Conservation (phyloP, 2,888 invertebrate species). For the Cryptocheilus praepositus region DNA sequence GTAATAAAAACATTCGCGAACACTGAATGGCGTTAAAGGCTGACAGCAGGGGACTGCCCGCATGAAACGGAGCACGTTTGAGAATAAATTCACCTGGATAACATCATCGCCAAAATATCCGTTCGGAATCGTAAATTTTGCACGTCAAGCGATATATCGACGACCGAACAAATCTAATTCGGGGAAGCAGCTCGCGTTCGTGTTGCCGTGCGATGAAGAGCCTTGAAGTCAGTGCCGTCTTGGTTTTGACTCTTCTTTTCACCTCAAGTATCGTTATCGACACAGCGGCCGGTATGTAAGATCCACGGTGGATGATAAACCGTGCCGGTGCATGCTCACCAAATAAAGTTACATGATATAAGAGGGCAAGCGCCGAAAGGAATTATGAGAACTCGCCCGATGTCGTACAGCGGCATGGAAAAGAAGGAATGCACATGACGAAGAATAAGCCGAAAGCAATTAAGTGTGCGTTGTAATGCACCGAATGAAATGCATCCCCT, state of each 20-base stretch:
- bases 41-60: too few relatives aligned
- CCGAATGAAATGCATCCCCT: slow-evolving; percentile 20
- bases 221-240: slow-evolving; percentile 19
- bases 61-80: too few relatives aligned
- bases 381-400: slow-evolving; percentile 42
- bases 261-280: slow-evolving; percentile 54
- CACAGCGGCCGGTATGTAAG: slow-evolving; percentile 32
- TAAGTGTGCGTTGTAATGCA: slow-evolving; percentile 38
- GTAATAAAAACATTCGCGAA: too few relatives aligned
- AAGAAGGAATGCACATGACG: slow-evolving; percentile 39
- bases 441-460: slow-evolving; percentile 46
- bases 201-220: slow-evolving; percentile 38
- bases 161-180: slow-evolving; percentile 5
- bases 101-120: too few relatives aligned
- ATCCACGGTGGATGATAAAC: slow-evolving; percentile 47
- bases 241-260: slow-evolving; percentile 52
- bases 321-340: slow-evolving; percentile 46
- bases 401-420: slow-evolving; percentile 31
- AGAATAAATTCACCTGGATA: too few relatives aligned
- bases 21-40: too few relatives aligned
- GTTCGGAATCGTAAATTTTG: too few relatives aligned
- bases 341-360: slow-evolving; percentile 54
- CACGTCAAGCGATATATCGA: too few relatives aligned
- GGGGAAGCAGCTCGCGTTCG: slow-evolving; percentile 26
- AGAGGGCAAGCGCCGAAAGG: slow-evolving; percentile 33